These are phyloP conservation scores for Cerastis leucographa DNA, from an alignment of 2,888 invertebrate species.

Conservation along the genomic window DNA sequence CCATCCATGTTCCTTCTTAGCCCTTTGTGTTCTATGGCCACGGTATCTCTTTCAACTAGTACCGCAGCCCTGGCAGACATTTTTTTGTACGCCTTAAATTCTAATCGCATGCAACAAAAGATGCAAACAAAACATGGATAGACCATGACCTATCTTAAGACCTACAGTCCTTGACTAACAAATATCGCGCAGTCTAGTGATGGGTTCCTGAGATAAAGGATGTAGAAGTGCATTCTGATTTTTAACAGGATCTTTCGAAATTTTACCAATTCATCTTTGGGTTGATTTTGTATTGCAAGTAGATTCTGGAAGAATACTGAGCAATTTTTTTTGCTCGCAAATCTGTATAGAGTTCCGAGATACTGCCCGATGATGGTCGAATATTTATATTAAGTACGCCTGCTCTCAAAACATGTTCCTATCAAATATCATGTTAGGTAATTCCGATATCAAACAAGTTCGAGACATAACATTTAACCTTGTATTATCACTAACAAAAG, in stretches of 20 bases:
- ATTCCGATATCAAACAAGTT: slow-evolving; percentile 7
- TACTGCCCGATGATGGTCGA: neutral
- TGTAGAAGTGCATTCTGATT: neutral
- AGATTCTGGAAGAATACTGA: neutral
- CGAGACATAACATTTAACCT: slow-evolving; percentile 51
- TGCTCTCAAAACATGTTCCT: neutral
- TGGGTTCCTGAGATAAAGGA: neutral
- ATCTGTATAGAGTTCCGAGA: neutral
- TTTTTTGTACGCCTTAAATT: too few species aligned
- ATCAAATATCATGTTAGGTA: slow-evolving; percentile 17
- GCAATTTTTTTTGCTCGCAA: neutral
- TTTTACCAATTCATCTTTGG: neutral
- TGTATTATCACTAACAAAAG: slow-evolving; percentile 40
- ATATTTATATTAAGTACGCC: neutral
- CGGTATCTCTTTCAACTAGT: too few species aligned
- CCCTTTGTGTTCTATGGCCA: too few species aligned
- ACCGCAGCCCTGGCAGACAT: too few species aligned
- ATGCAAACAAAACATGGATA: neutral
- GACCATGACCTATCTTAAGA: neutral
- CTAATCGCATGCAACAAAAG: neutral
- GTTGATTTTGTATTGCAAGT: neutral
- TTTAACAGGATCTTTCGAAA: too few species aligned
- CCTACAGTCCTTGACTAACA: neutral
- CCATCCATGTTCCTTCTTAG: too few species aligned
- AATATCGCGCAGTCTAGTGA: neutral